Conservation (phyloP, 2,113 vertebrate genomes). For the Forbesichthys papilliferus region DNA sequence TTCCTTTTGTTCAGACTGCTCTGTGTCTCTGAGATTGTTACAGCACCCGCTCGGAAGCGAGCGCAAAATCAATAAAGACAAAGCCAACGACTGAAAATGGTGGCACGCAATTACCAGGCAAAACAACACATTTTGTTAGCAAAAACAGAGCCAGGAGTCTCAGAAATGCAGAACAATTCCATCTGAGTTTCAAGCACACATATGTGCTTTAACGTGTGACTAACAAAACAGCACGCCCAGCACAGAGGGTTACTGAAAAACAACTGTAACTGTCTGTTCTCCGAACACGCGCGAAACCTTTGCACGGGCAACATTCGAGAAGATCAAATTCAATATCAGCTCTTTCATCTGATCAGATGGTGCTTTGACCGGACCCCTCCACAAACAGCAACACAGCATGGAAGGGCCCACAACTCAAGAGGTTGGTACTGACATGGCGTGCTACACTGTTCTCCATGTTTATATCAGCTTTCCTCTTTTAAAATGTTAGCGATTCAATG, state of each 20-base stretch:
- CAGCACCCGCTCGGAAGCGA: not conserved
- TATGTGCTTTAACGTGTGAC: constrained; percentile 15
- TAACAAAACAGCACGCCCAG: constrained; percentile 29
- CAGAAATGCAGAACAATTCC: constrained; percentile 35
- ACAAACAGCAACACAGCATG: constrained; percentile 16
- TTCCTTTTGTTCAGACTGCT: not conserved
- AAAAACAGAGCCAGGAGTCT: constrained; percentile 1
- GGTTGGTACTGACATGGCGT: constrained; percentile 19
- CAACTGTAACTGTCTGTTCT: constrained; percentile 17
- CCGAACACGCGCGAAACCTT: constrained; percentile 30
- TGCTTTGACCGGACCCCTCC: constrained; percentile 37
- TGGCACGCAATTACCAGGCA: constrained; percentile 20
- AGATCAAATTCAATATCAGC: constrained; percentile 32
- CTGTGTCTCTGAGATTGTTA: not conserved
- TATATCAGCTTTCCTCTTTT: not conserved
- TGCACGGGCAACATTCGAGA: constrained; percentile 28
- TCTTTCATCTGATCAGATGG: constrained; percentile 50
- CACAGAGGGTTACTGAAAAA: constrained; percentile 25
- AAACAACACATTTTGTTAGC: constrained; percentile 10
- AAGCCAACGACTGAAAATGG: constrained; percentile 10
- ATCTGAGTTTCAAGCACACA: constrained; percentile 12
- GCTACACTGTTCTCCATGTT: constrained; percentile 11
- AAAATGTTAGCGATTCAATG: not conserved
- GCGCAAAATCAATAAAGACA: constrained; percentile 10
- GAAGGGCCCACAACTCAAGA: constrained; percentile 26